Base-by-base conservation (phyloP, 2,797 vertebrate species). In the Percopsis omiscomaycus region DNA sequence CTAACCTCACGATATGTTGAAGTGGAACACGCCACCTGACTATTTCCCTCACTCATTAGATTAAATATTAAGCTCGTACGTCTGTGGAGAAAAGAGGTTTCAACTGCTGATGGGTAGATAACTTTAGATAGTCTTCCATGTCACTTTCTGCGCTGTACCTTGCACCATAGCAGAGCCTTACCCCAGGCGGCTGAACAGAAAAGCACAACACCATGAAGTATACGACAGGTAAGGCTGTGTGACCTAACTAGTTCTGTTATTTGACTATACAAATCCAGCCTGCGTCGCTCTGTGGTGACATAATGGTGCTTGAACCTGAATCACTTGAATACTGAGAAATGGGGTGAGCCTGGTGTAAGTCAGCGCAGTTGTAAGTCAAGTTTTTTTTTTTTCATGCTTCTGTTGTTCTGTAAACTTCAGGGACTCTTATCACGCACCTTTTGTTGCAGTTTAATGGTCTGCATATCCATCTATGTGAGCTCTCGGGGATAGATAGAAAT, bases 1-100 rank as follows among this genome's bases (percentile, higher is more conserved):
- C 48, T 11, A 9, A 16, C 37, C n/a, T 48, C 13, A 30, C 11
- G 28, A 57, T 44, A 10, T 22, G 16, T 44, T 12, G 15, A 15
- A 22, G 13, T 3, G 54, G 32, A 16, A 53, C 60, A 60, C 27
- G n/a, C 44, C 55, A 30, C 60, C 28, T 42, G 58, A 63, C 15
- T 62, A 46, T 59, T 51, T 27, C 66, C 37, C 16, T 66, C 49
- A 15, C 66, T 30, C 12, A 14, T 27, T 45, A 1, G 84, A 90
- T 95, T 92, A 91, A 95, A 93, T 85, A 91, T 94, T 95, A 95
- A 94, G 89, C 92, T 65, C 5, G 55, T n/a, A 54, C 16, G 28
- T 32, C 54, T 73, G 47, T 60, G 66, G 58, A 75, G 64, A 53
- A 71, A 75, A 75, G 71, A 77, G 78, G 29, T 59, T 79, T 79